Evolutionary conservation across 1,140 invertebrate genomes (phyloP).

Genomic region (Lepidurus packardi): DNA sequence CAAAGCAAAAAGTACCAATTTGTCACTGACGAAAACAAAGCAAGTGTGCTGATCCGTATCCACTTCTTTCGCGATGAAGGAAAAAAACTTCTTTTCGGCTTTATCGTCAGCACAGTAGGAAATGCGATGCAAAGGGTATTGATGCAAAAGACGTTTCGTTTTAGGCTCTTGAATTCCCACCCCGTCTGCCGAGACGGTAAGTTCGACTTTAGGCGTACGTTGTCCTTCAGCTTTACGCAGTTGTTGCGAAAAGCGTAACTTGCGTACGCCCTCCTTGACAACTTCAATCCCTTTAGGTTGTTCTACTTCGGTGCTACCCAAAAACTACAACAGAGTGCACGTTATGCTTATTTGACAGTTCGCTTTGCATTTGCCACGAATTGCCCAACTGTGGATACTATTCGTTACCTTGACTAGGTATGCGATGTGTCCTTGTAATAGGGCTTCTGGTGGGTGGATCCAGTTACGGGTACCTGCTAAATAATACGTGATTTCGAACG

Average conservation of each 20-base stretch:
- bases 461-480: conserved; percentile 63
- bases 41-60: conserved; percentile 78
- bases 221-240: conserved; percentile 79
- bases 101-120: conserved; percentile 98
- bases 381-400: background rate
- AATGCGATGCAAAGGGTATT: conserved; percentile 94
- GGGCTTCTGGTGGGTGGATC: conserved; percentile 88
- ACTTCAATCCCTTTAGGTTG: conserved; percentile 95
- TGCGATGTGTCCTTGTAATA: conserved; percentile 87
- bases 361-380: background rate
- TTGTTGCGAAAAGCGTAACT: conserved; percentile 89
- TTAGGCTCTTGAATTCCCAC: conserved; percentile 84
- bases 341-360: background rate
- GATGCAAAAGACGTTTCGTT: conserved; percentile 73
- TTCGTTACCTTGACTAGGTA: conserved; percentile 90
- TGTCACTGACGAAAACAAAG: conserved; percentile 94
- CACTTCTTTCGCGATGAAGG: conserved; percentile 90
- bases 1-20: conserved; percentile 56
- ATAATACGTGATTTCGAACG: conserved; percentile 35
- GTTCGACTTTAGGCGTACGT: conserved; percentile 87
- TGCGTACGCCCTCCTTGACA: conserved; percentile 90
- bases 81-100: conserved; percentile 93
- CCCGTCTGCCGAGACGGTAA: conserved; percentile 90
- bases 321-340: conserved; percentile 58
- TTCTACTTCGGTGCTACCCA: conserved; percentile 86